phyloP scores from a whole-genome alignment of 1,140 invertebrate genomes.

The Steinernema khuongi region DNA sequence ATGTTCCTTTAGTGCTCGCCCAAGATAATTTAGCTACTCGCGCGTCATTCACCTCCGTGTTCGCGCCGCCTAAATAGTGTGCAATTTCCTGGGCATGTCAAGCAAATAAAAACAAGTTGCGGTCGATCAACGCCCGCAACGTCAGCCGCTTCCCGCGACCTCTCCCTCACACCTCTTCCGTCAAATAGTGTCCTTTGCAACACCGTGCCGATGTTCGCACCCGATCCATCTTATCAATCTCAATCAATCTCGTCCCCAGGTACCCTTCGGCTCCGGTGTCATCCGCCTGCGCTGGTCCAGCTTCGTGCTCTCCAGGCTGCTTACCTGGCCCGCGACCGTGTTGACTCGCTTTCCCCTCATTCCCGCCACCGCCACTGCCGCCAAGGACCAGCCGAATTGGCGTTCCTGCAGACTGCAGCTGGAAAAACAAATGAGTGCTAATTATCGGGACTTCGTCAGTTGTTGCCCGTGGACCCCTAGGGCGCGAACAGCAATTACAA shows the following conservation, averaged over 20 bases:
- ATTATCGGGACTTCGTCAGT: conserved; percentile 1
- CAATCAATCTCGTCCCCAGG: background rate
- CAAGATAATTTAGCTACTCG: background rate
- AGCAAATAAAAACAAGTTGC: conserved; percentile 15
- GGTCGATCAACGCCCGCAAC: background rate
- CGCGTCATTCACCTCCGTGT: background rate
- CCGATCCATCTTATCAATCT: conserved; percentile 13
- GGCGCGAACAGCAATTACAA: conserved; percentile 15
- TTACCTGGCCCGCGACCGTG: background rate
- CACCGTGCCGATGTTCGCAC: background rate
- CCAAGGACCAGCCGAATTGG: too few species aligned
- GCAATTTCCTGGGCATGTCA: background rate
- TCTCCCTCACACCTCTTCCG: background rate
- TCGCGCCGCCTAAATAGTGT: background rate
- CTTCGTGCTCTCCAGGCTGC: background rate
- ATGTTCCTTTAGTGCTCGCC: background rate
- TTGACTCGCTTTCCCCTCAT: background rate
- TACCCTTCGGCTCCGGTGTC: background rate
- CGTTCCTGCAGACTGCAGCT: background rate
- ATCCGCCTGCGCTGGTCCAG: background rate
- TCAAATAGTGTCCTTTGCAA: background rate
- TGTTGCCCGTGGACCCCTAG: conserved; percentile 4
- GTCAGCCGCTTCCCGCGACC: background rate
- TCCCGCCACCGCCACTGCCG: too few species aligned
- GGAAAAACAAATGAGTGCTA: conserved; percentile 13